These are phyloP conservation scores for Aratinga solstitialis DNA, from an alignment of 2,797 vertebrate species.

Conservation along the genomic window DNA sequence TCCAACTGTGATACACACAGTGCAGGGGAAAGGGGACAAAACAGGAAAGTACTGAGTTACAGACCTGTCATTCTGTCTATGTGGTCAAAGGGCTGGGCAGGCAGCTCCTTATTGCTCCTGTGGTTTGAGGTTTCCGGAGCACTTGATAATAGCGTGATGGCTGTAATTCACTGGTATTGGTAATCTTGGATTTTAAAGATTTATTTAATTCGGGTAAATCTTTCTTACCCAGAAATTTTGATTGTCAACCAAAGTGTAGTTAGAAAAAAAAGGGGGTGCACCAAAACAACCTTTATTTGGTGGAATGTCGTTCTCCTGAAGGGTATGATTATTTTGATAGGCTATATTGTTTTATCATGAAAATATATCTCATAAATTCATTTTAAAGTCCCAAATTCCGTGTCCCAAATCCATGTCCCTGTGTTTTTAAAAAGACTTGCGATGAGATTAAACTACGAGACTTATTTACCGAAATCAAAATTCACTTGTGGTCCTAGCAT, in stretches of 20 bases:
- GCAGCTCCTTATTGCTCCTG: not conserved
- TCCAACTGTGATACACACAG: fast-evolving
- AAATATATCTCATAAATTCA: not conserved
- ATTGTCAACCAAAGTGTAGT: not conserved
- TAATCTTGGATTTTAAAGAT: not conserved
- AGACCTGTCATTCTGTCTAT: not conserved
- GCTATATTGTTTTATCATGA: not conserved
- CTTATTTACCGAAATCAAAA: not conserved
- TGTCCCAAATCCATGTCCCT: not conserved
- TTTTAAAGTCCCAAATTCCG: not conserved
- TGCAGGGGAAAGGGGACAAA: not conserved
- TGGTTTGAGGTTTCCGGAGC: not conserved
- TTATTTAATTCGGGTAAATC: not conserved
- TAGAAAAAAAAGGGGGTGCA: not conserved
- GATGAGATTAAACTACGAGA: not conserved
- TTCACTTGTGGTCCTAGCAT: not conserved
- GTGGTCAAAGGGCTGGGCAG: not conserved
- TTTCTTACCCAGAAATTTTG: not conserved
- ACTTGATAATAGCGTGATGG: not conserved
- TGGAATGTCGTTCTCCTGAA: not conserved
- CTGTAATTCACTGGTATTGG: not conserved
- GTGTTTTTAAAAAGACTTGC: not conserved
- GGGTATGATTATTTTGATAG: not conserved
- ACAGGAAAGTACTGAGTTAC: not conserved
- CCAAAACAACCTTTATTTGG: not conserved